phyloP scores from a whole-genome alignment of 2,888 invertebrate genomes.

The Dicyrtomina minuta region DNA sequence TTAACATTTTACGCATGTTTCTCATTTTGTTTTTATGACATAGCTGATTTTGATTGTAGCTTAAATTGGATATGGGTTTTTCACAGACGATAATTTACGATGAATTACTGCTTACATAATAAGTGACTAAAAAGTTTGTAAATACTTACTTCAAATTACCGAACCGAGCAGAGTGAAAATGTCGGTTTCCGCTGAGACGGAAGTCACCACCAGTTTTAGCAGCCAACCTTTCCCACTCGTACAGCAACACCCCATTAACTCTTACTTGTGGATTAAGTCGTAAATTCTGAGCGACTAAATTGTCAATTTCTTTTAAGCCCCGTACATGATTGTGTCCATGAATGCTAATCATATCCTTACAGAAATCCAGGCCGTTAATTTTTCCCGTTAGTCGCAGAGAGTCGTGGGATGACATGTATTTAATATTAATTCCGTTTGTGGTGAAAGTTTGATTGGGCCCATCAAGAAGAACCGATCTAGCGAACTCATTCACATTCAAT shows the following conservation, averaged over 20 bases:
- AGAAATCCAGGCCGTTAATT: constrained; percentile 29
- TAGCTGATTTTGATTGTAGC: no score
- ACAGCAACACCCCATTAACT: constrained; percentile 39
- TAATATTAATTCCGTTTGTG: not conserved
- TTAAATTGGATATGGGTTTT: no score
- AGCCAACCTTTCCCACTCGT: constrained; percentile 36
- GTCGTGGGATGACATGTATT: constrained; percentile 5
- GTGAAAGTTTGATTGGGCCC: constrained; percentile 15
- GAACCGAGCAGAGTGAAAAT: constrained; percentile 8
- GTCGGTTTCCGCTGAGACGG: constrained; percentile 14
- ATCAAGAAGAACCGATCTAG: constrained; percentile 33
- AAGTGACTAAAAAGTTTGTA: no score
- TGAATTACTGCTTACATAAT: no score
- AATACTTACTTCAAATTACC: constrained; percentile 34
- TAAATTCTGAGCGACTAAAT: constrained; percentile 18
- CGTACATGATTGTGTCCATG: constrained; percentile 35
- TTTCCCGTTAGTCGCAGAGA: not conserved
- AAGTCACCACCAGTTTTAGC: constrained; percentile 17
- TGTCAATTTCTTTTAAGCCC: constrained; percentile 23
- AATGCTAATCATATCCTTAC: constrained; percentile 34
- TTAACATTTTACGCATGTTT: no score
- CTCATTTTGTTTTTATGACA: no score
- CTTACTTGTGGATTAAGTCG: constrained; percentile 4
- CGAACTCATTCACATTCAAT: constrained; percentile 33
- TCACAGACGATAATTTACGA: not conserved